phyloP scores from a whole-genome alignment of 2,888 invertebrate genomes.

The Unio delphinus region DNA sequence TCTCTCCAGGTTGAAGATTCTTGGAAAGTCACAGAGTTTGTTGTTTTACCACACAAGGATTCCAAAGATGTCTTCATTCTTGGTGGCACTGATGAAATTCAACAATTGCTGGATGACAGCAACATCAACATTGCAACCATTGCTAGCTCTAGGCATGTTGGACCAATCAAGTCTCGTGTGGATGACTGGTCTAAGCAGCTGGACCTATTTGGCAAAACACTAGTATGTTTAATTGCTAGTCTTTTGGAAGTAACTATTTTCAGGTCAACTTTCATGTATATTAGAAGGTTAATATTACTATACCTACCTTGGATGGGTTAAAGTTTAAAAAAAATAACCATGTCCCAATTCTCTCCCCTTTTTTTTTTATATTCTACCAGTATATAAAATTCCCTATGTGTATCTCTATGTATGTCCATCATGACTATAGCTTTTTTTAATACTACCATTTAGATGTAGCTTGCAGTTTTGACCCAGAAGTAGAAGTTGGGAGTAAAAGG shows the following conservation, averaged over 20 bases:
- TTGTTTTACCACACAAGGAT: slow-evolving; percentile 85
- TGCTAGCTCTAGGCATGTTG: slow-evolving; percentile 87
- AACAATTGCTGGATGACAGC: slow-evolving; percentile 86
- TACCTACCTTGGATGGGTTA: too few relatives aligned
- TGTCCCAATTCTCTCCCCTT: too few relatives aligned
- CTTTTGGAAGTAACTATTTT: neutral
- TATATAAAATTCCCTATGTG: too few relatives aligned
- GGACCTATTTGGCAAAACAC: slow-evolving; percentile 85
- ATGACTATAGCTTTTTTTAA: too few relatives aligned
- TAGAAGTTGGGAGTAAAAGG: too few relatives aligned
- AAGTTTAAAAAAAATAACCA: too few relatives aligned
- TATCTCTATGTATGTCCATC: too few relatives aligned
- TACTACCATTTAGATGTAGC: too few relatives aligned
- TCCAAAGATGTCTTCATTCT: slow-evolving; percentile 87
- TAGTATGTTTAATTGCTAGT: slow-evolving; percentile 75
- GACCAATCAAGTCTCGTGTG: slow-evolving; percentile 85
- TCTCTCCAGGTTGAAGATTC: slow-evolving; percentile 81
- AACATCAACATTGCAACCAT: slow-evolving; percentile 90
- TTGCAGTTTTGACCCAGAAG: too few relatives aligned
- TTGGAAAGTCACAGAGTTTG: slow-evolving; percentile 87
- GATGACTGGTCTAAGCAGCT: slow-evolving; percentile 86
- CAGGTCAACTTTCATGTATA: neutral
- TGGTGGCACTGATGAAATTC: slow-evolving; percentile 88
- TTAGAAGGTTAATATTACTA: too few relatives aligned
- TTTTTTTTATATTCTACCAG: too few relatives aligned